Evolutionary conservation across 2,113 vertebrate genomes (phyloP), one percentile per base, ranked within the genome.

Genomic region (Clarias macrocephalus): DNA sequence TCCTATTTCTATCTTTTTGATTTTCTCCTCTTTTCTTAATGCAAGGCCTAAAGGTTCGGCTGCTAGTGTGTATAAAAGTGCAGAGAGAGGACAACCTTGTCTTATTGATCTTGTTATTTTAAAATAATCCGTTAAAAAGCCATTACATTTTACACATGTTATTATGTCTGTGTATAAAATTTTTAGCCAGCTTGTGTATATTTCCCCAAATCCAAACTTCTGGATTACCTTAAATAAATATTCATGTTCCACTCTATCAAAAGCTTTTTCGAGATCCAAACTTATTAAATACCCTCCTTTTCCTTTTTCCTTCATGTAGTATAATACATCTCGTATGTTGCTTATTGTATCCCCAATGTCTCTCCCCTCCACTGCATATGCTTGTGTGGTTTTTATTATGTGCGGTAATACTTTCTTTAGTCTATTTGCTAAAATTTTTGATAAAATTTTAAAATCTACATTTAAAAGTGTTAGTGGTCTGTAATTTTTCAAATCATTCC

Each of bases 81-180:
- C 82, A 0, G 82, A 83, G 6, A 83, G 15, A 9, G 82, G 82
- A 23, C 83, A 84, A 7, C 66, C 83, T 11, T 84, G 83, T 33
- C 83, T 72, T 1, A 84, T 48, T 11, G 72, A 75, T 10, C 72
- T 18, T 21, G 72, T 75, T 1, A 75, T 42, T 37, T 48, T 48
- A 73, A 73, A 52, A 77, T 3, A 3, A 7, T 77, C 19, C 13
- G 75, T 77, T 52, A 77, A 52, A 76, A 76, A 76, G 0, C 73
- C 42, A 48, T 52, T 76, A 2, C 37, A 21, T 15, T 52, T 76
- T 48, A 52, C 11, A 8, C 42, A 2, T n/a, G n/a, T 77, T 4
- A 54, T 11, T 3, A 1, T 6, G 16, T 28, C 52, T 13, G 3
- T 25, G 11, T 77, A 77, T 25, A 56, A n/a, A 56, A 21, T 3